phyloP scores from a whole-genome alignment of 2,797 vertebrate genomes.

The Carcharodon carcharias region DNA sequence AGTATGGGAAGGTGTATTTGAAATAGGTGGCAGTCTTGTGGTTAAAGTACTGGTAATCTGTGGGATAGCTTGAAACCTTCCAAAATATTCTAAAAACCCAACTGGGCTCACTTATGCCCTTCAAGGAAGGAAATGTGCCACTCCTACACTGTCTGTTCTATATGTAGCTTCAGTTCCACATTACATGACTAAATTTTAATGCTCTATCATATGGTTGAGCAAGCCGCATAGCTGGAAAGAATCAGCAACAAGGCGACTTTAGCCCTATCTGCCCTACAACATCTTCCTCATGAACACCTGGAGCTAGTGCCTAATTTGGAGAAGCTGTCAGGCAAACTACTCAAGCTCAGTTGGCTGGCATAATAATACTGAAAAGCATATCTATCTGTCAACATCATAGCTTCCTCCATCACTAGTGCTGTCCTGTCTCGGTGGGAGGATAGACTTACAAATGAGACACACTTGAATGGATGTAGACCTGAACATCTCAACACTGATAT shows the following conservation, averaged over 20 bases:
- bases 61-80: neutral
- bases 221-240: neutral
- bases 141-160: too few relatives aligned
- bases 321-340: neutral
- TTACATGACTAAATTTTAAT: too few relatives aligned
- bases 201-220: neutral
- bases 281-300: neutral
- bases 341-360: neutral
- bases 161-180: too few relatives aligned
- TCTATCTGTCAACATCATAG: neutral
- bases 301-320: neutral
- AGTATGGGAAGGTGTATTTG: neutral
- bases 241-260: neutral
- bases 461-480: too few relatives aligned
- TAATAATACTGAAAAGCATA: neutral
- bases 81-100: neutral
- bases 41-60: neutral
- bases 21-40: neutral
- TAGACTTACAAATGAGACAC: too few relatives aligned
- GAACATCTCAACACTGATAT: too few relatives aligned
- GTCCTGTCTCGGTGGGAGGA: neutral
- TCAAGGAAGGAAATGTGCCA: too few relatives aligned
- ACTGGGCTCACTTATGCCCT: neutral
- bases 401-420: neutral
- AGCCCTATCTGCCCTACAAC: neutral